Conservation (phyloP, 2,113 vertebrate species). For the Silurus asotus region DNA sequence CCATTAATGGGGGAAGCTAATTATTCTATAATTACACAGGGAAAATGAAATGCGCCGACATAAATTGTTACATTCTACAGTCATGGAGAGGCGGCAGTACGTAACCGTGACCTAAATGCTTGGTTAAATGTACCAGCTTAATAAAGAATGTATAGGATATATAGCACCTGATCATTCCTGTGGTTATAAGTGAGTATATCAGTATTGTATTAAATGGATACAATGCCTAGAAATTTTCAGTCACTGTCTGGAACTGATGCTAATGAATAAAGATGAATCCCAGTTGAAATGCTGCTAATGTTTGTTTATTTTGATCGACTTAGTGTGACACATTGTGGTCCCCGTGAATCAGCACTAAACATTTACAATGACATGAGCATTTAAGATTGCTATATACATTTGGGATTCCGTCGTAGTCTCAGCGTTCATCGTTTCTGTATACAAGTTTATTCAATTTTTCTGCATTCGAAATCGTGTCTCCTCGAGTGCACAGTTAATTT, state of each 20-base stretch:
- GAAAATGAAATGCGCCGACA: slow-evolving; percentile 19
- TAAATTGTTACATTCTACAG: not conserved
- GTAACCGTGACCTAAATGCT: not conserved
- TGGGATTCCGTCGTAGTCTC: not conserved
- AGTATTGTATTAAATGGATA: not conserved
- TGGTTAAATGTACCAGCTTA: not conserved
- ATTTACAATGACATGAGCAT: not conserved
- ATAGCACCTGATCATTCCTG: not conserved
- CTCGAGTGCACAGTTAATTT: slow-evolving; percentile 26
- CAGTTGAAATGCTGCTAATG: not conserved
- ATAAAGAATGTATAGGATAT: not conserved
- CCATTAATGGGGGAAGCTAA: slow-evolving; percentile 31
- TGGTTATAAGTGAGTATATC: not conserved
- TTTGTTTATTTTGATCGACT: not conserved
- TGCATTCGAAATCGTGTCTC: not conserved
- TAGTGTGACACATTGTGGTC: not conserved
- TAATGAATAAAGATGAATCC: not conserved
- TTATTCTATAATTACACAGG: slow-evolving; percentile 32
- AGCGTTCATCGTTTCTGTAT: not conserved
- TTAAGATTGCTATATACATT: not conserved
- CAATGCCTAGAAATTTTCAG: not conserved
- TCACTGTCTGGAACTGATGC: not conserved
- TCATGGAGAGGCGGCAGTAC: not conserved
- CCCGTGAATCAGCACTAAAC: not conserved
- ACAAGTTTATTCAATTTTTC: slow-evolving; percentile 2